Percentiles rank a stretch among this genome's conserved stretches.
phyloP scores from a whole-genome alignment of 30 jellyfish, hydroid and myxozoan genomes.

The Pseudorhiza aurosa region DNA sequence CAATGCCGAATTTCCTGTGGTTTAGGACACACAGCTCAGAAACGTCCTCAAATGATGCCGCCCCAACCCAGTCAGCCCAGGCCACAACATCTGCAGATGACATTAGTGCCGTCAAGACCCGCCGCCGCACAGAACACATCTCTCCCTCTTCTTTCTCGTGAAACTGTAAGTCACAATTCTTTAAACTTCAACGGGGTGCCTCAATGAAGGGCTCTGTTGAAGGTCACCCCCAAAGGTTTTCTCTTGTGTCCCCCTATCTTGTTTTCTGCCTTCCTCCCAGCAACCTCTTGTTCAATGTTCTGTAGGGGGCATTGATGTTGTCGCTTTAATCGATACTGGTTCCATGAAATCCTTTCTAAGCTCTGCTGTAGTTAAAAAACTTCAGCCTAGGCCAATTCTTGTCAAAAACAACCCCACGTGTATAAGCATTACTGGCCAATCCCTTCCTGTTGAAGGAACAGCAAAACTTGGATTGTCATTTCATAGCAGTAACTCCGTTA shows the following conservation, averaged over 20 bases:
- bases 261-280: no score
- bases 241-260: not conserved
- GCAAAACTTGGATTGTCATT: not conserved
- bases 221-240: slow-evolving; percentile 29
- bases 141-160: no score
- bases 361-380: not conserved
- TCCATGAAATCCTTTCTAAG: slow-evolving; percentile 45
- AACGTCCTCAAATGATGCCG: no score
- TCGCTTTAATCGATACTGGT: slow-evolving; percentile 36
- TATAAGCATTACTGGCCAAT: slow-evolving; percentile 39
- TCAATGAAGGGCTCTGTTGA: slow-evolving; percentile 29
- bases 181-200: no score
- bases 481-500: not conserved
- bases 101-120: no score
- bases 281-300: slow-evolving; percentile 1
- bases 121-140: no score
- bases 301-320: slow-evolving; percentile 15
- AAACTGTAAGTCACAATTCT: no score
- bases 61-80: no score
- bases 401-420: not conserved
- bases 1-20: no score
- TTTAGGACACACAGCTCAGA: no score
- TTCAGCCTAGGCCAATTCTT: slow-evolving; percentile 9
- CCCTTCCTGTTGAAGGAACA: slow-evolving; percentile 18
- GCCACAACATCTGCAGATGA: no score